Percentiles rank a stretch among this genome's conserved stretches.
These are phyloP conservation scores for Amiota communis DNA, from an alignment of 2,888 invertebrate species.

Conservation along the genomic window DNA sequence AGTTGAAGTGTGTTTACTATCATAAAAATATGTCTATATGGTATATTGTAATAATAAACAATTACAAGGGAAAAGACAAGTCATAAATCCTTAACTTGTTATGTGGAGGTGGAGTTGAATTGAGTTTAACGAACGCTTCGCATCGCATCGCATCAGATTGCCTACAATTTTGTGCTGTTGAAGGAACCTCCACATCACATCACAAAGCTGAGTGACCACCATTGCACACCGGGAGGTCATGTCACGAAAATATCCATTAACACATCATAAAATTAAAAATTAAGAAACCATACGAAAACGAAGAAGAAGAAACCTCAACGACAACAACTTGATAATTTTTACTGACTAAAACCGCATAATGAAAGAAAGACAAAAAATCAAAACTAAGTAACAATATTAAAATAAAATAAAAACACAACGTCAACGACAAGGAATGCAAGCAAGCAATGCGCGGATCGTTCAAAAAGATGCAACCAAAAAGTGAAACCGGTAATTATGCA, in stretches of 20 bases:
- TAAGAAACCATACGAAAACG: constrained; percentile 57
- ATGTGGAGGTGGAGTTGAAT: neutral
- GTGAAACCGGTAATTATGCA: constrained; percentile 66
- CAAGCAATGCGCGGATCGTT: constrained; percentile 52
- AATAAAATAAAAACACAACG: constrained; percentile 18
- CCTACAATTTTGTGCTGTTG: constrained; percentile 14
- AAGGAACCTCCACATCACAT: neutral
- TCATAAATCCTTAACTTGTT: constrained; percentile 18
- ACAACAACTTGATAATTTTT: neutral
- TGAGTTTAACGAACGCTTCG: neutral
- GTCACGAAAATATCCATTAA: constrained; percentile 66
- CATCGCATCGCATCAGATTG: neutral
- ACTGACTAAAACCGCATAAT: neutral
- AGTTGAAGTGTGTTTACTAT: neutral
- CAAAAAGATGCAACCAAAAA: constrained; percentile 41
- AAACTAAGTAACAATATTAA: neutral
- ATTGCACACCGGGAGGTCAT: constrained; percentile 61
- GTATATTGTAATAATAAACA: too few species aligned
- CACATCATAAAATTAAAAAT: constrained; percentile 65
- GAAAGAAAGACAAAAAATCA: neutral
- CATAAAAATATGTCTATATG: too few species aligned
- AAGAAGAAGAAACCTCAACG: constrained; percentile 38
- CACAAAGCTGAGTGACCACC: constrained; percentile 9
- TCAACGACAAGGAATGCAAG: constrained; percentile 28
- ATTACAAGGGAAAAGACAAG: neutral